Conservation (phyloP, 2,113 vertebrate species). For the Phrynocephalus versicolor region DNA sequence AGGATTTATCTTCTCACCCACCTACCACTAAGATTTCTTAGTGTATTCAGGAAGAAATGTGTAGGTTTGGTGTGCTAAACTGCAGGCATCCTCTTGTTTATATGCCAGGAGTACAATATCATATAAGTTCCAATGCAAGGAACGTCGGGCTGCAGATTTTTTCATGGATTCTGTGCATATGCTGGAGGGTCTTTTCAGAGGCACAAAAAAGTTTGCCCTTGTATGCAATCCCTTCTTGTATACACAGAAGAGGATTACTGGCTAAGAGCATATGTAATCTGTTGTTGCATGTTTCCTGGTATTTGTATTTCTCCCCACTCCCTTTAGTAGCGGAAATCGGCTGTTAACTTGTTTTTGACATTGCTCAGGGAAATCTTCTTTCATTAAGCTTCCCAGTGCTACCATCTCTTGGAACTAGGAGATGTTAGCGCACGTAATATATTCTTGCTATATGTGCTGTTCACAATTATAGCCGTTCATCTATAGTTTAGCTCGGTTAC, state of each 20-base stretch:
- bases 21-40: background rate
- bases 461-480: background rate
- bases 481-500: background rate
- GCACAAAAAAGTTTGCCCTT: background rate
- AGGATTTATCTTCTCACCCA: background rate
- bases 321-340: background rate
- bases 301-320: background rate
- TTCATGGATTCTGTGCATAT: background rate
- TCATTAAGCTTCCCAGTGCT: background rate
- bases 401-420: background rate
- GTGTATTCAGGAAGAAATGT: background rate
- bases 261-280: background rate
- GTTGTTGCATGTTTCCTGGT: background rate
- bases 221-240: background rate
- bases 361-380: background rate
- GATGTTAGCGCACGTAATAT: background rate
- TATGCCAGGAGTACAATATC: background rate
- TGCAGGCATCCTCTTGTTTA: background rate
- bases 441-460: background rate
- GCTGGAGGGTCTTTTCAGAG: background rate
- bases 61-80: background rate
- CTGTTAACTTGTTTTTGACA: background rate
- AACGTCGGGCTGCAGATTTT: background rate
- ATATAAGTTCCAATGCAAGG: background rate
- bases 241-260: constrained; percentile 2